Evolutionary conservation across 2,888 invertebrate genomes (phyloP).

Genomic region (Agriopis marginaria): DNA sequence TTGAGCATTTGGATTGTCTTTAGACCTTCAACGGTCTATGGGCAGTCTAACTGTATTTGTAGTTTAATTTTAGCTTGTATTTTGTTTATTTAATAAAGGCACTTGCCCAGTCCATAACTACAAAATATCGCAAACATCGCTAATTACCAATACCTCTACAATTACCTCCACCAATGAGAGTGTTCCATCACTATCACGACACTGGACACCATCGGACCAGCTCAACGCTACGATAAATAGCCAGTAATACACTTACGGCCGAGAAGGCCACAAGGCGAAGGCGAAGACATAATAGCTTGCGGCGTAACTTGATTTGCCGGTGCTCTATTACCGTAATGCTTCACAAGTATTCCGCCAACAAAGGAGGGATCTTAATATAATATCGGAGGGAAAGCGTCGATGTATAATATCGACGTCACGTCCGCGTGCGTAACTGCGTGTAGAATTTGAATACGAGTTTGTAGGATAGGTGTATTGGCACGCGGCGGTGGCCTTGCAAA

Average conservation of each 20-base stretch:
- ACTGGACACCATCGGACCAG: slow-evolving; percentile 54
- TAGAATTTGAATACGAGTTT: slow-evolving; percentile 63
- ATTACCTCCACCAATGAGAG: slow-evolving; percentile 54
- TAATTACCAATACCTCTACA: slow-evolving; percentile 54
- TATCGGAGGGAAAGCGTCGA: slow-evolving; percentile 59
- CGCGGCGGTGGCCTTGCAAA: slow-evolving; percentile 43
- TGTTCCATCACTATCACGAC: slow-evolving; percentile 60
- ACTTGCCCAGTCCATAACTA: too few species aligned
- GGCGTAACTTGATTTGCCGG: slow-evolving; percentile 79
- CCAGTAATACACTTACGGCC: slow-evolving; percentile 77
- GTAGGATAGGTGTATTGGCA: slow-evolving; percentile 44
- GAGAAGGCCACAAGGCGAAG: slow-evolving; percentile 51
- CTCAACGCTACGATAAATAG: slow-evolving; percentile 79
- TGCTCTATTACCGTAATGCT: slow-evolving; percentile 77
- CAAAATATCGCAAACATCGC: slow-evolving; percentile 38
- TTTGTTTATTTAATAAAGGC: too few species aligned
- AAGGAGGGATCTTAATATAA: slow-evolving; percentile 75
- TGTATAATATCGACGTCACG: slow-evolving; percentile 48
- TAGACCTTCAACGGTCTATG: too few species aligned
- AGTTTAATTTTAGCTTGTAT: too few species aligned
- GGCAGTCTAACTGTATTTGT: too few species aligned
- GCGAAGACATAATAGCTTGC: slow-evolving; percentile 66
- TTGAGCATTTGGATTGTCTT: too few species aligned
- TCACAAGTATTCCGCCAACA: slow-evolving; percentile 75
- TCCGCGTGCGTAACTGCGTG: slow-evolving; percentile 56